Conservation (phyloP, 2,888 invertebrate species). For the Periphyllus acericola region DNA sequence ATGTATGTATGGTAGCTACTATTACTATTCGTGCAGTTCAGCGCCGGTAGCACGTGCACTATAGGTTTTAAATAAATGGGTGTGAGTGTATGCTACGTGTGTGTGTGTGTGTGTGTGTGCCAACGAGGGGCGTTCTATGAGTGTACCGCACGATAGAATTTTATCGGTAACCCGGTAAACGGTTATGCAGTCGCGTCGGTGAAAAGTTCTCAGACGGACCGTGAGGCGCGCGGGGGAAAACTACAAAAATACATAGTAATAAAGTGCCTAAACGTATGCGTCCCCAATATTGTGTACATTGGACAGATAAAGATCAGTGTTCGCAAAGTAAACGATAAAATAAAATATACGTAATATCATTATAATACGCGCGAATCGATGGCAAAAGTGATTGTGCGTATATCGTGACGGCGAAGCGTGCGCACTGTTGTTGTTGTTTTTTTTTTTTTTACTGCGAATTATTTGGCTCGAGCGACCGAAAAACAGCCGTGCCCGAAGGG, state of each 20-base stretch:
- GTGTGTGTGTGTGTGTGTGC: background rate
- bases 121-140: background rate
- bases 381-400: background rate
- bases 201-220: background rate
- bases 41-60: too few relatives aligned
- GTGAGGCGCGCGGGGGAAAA: background rate
- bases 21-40: too few relatives aligned
- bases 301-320: slow-evolving; percentile 1
- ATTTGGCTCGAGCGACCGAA: background rate
- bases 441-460: slow-evolving; percentile 6
- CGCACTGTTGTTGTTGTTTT: background rate
- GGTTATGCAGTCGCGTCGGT: background rate
- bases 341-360: background rate
- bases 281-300: background rate
- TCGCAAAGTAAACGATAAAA: background rate
- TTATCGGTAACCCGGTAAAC: background rate
- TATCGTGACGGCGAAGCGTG: slow-evolving; percentile 10
- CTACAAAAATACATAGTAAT: too few relatives aligned
- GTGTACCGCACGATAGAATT: background rate
- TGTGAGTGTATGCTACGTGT: background rate
- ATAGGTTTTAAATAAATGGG: too few relatives aligned
- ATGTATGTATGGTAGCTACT: too few relatives aligned
- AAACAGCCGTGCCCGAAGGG: slow-evolving; percentile 9
- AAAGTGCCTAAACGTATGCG: too few relatives aligned
- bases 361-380: background rate